phyloP scores from a whole-genome alignment of 2,113 vertebrate species.

The Tautogolabrus adspersus region DNA sequence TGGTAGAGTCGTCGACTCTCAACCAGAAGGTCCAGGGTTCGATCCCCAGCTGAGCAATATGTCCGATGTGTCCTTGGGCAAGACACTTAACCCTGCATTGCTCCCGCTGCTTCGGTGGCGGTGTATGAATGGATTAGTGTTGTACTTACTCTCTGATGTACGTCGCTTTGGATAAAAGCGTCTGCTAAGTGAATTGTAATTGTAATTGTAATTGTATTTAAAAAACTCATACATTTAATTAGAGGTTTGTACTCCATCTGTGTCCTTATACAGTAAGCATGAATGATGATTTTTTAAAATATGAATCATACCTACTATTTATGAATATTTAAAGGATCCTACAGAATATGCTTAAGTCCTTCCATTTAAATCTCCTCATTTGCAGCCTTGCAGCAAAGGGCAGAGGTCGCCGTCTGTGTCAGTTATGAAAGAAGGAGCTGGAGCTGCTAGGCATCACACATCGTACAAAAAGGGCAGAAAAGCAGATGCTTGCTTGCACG shows the following conservation, averaged over 20 bases:
- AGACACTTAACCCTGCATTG: no score
- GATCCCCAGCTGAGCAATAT: no score
- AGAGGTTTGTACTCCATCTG: background rate
- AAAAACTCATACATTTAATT: background rate
- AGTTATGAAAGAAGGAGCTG: conserved; percentile 22
- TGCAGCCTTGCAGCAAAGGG: conserved; percentile 20
- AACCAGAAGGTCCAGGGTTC: no score
- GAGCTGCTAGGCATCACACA: background rate
- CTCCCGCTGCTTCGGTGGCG: no score
- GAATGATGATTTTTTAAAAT: background rate
- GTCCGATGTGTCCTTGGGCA: no score
- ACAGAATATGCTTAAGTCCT: background rate
- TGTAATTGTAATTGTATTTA: no score
- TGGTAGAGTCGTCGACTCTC: no score
- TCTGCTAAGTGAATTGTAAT: no score
- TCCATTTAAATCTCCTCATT: background rate
- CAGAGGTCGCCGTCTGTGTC: conserved; percentile 16
- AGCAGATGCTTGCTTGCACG: conserved; percentile 30
- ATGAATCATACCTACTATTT: background rate
- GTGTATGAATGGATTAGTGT: no score
- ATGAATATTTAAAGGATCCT: background rate
- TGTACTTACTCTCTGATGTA: no score
- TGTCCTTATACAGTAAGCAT: background rate
- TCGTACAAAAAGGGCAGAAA: conserved; percentile 27
- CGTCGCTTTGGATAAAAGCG: no score